Conservation (phyloP, 1,140 invertebrate species). For the Leptopilina clavipes region DNA sequence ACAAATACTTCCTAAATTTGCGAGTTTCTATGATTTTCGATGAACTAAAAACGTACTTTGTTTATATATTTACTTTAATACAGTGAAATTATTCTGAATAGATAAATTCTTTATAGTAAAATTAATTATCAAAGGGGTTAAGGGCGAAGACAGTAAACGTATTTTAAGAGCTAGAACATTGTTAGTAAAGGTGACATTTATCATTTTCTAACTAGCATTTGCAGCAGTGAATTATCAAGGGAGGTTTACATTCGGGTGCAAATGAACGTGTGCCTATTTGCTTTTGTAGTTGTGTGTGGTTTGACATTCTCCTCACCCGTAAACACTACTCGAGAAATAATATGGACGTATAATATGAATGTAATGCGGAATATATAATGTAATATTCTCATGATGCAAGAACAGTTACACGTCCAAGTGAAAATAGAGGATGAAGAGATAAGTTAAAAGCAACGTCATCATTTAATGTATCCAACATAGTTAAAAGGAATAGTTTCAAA, state of each 20-base stretch:
- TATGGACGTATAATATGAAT: slow-evolving; percentile 46
- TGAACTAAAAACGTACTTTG: too few relatives aligned
- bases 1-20: too few relatives aligned
- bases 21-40: too few relatives aligned
- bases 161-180: background rate
- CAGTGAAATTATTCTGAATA: too few relatives aligned
- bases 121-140: too few relatives aligned
- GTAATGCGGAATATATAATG: slow-evolving; percentile 56
- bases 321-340: slow-evolving; percentile 2
- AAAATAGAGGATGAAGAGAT: slow-evolving; percentile 39
- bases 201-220: slow-evolving; percentile 22
- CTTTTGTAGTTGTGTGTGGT: slow-evolving; percentile 6
- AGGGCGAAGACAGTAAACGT: background rate
- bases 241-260: slow-evolving; percentile 30
- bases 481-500: background rate
- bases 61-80: too few relatives aligned
- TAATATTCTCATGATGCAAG: slow-evolving; percentile 50
- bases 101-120: too few relatives aligned
- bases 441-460: slow-evolving; percentile 52
- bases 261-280: slow-evolving; percentile 23
- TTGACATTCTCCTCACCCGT: slow-evolving; percentile 4
- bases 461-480: slow-evolving; percentile 39
- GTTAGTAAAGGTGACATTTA: background rate
- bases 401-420: slow-evolving; percentile 38
- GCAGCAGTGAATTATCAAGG: slow-evolving; percentile 11